Evolutionary conservation across 2,113 vertebrate genomes (phyloP).

Genomic region (Scartelaos histophorus): DNA sequence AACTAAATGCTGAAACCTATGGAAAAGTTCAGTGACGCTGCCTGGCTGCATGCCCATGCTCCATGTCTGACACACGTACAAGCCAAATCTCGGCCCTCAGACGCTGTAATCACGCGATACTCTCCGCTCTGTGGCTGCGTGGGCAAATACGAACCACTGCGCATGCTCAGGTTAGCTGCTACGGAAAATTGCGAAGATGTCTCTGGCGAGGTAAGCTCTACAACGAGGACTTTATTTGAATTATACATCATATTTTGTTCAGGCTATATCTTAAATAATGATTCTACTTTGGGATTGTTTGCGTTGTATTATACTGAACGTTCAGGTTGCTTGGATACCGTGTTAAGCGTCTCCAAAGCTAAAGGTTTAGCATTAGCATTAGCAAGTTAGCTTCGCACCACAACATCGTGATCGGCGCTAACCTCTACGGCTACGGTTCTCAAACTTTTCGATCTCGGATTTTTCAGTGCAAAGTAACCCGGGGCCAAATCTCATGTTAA

Average conservation of each 20-base stretch:
- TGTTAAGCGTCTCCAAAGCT: conserved; percentile 20
- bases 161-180: conserved; percentile 48
- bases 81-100: not conserved
- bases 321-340: not conserved
- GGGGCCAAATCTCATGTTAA: no score
- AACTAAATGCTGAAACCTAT: no score
- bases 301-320: fast-evolving
- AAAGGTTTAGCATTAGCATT: conserved; percentile 22
- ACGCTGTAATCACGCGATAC: not conserved
- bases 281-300: fast-evolving
- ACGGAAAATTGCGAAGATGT: conserved; percentile 80
- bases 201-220: conserved; percentile 84
- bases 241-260: fast-evolving
- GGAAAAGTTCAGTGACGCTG: no score
- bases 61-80: not conserved
- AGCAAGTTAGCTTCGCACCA: conserved; percentile 30
- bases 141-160: not conserved
- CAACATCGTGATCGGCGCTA: not conserved
- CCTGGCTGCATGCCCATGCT: no score
- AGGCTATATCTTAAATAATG: not conserved
- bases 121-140: not conserved
- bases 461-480: no score
- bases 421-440: no score
- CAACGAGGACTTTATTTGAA: not conserved
- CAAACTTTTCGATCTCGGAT: no score